These are phyloP conservation scores for Drosophila biarmipes DNA, from an alignment of 1,140 invertebrate species.

Conservation along the genomic window DNA sequence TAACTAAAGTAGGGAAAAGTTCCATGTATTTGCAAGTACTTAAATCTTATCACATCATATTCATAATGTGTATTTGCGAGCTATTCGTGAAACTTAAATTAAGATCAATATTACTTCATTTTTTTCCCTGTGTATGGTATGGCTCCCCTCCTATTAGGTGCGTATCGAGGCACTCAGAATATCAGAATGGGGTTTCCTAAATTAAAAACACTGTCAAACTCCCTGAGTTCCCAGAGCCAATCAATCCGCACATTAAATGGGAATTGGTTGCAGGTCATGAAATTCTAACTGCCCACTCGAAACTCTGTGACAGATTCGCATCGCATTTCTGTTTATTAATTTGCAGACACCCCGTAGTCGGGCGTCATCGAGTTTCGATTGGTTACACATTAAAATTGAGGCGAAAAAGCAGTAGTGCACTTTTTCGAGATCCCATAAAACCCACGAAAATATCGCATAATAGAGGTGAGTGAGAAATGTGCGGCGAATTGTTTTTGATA, in stretches of 20 bases:
- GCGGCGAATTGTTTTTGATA: slow-evolving; percentile 46
- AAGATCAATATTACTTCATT: too few relatives aligned
- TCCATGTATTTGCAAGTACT: background rate
- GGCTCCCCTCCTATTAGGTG: background rate
- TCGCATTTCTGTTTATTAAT: slow-evolving; percentile 26
- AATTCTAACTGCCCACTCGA: slow-evolving; percentile 23
- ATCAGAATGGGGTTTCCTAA: slow-evolving; percentile 20
- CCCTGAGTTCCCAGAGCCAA: slow-evolving; percentile 16
- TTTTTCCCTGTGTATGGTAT: slow-evolving; percentile 5
- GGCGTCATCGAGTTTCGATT: slow-evolving; percentile 13
- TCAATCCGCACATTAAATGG: slow-evolving; percentile 39
- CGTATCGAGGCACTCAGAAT: slow-evolving; percentile 15
- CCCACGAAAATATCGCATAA: slow-evolving; percentile 31
- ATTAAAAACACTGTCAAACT: slow-evolving; percentile 33
- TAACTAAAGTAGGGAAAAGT: background rate
- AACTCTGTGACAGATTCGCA: slow-evolving; percentile 1
- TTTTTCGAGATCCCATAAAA: slow-evolving; percentile 8
- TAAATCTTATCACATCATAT: too few relatives aligned
- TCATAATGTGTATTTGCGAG: too few relatives aligned
- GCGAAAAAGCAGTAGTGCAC: slow-evolving; percentile 10
- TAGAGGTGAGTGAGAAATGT: slow-evolving; percentile 53
- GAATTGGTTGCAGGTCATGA: slow-evolving; percentile 23
- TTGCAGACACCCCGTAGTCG: slow-evolving; percentile 16
- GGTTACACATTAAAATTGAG: slow-evolving; percentile 16
- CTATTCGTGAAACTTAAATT: too few relatives aligned